Conservation (phyloP, 2,113 vertebrate genomes). For the Seriola dumerili region DNA sequence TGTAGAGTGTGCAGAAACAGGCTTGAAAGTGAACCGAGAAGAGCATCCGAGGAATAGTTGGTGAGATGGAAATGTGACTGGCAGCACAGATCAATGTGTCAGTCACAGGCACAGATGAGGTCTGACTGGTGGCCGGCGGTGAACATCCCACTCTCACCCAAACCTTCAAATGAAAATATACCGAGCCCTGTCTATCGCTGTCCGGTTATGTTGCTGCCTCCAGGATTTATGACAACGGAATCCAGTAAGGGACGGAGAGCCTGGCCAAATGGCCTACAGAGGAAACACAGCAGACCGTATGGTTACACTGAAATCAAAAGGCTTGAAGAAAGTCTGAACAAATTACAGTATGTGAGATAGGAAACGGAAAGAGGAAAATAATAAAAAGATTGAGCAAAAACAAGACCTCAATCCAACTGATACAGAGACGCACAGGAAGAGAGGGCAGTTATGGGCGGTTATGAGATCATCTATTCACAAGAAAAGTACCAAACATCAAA, state of each 20-base stretch:
- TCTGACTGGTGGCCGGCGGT: constrained; percentile 3
- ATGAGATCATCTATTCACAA: not conserved
- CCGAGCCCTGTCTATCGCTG: constrained; percentile 86
- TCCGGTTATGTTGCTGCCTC: constrained; percentile 89
- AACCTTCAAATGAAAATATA: not conserved
- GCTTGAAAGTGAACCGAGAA: not conserved
- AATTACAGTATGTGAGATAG: not conserved
- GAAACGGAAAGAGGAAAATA: not conserved
- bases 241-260: constrained; percentile 92
- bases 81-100: not conserved
- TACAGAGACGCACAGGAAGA: not conserved
- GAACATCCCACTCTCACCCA: not conserved
- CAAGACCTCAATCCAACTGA: not conserved
- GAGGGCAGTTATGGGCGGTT: not conserved
- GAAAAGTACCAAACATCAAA: not conserved
- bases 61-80: constrained; percentile 27
- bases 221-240: constrained; percentile 89
- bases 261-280: constrained; percentile 93
- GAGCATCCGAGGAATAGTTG: not conserved
- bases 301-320: constrained; percentile 17
- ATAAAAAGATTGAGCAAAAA: not conserved
- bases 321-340: not conserved
- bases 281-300: constrained; percentile 40
- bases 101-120: not conserved
- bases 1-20: constrained; percentile 7